These are phyloP conservation scores for Dryadula phaetusa DNA, from an alignment of 2,888 invertebrate species.

Conservation along the genomic window DNA sequence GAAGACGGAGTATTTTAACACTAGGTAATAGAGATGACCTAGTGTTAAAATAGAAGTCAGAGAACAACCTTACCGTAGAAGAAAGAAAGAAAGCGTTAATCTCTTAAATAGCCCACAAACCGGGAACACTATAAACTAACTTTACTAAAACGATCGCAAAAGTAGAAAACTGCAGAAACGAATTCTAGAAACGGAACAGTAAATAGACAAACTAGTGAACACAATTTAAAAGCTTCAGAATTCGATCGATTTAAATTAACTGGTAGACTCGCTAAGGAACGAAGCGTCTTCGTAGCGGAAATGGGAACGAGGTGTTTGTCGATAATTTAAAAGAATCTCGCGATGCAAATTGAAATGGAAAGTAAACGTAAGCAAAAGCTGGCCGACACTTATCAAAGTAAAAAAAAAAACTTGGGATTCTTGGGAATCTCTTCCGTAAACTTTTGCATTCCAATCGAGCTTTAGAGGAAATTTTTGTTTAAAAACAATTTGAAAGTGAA, in stretches of 20 bases:
- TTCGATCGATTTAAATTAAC: constrained; percentile 23
- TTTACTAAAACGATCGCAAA: background rate
- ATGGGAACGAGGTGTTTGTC: constrained; percentile 44
- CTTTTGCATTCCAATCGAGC: background rate
- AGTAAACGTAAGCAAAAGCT: constrained; percentile 39
- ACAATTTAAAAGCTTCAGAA: constrained; percentile 12
- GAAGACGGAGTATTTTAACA: too few relatives aligned
- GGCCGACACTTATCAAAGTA: background rate
- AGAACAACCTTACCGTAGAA: too few relatives aligned
- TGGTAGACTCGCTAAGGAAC: background rate
- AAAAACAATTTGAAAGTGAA: background rate
- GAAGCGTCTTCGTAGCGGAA: constrained; percentile 33
- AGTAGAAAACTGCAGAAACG: background rate
- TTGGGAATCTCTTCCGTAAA: constrained; percentile 5
- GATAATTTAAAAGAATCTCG: constrained; percentile 43
- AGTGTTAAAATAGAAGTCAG: too few relatives aligned
- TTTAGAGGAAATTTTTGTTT: background rate
- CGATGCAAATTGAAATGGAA: constrained; percentile 47
- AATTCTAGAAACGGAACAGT: background rate
- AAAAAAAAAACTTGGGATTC: constrained; percentile 7
- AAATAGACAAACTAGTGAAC: constrained; percentile 7
- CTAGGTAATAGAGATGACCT: too few relatives aligned
- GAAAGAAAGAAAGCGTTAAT: too few relatives aligned
- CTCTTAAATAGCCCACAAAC: too few relatives aligned
- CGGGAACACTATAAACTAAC: too few relatives aligned